Conservation (phyloP, 2,888 invertebrate genomes). For the Monoplex corrugatus region DNA sequence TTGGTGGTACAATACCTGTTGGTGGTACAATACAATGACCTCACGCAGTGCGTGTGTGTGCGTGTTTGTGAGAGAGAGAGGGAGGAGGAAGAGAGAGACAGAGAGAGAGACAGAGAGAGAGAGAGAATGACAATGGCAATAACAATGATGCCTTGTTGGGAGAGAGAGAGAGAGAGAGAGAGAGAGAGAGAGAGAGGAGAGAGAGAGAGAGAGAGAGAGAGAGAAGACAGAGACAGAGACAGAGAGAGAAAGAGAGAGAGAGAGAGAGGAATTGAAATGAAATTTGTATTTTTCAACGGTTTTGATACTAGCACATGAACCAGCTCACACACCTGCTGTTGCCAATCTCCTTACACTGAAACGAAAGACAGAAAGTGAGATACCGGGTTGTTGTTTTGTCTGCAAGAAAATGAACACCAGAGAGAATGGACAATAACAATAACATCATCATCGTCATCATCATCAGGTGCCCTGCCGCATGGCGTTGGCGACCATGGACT, state of each 20-base stretch:
- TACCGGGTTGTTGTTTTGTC: no score
- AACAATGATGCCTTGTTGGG: no score
- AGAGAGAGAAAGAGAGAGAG: background rate
- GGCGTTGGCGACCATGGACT: no score
- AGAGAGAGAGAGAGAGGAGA: background rate
- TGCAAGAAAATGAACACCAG: no score
- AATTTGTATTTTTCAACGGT: background rate
- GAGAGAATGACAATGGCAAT: background rate
- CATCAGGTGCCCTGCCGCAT: no score
- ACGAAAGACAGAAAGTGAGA: no score
- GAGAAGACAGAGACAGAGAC: background rate
- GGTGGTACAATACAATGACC: no score
- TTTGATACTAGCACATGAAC: background rate
- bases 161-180: conserved; percentile 3
- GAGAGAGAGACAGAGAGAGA: conserved; percentile 21
- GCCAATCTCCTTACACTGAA: background rate
- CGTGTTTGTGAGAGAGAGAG: background rate
- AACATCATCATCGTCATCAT: no score
- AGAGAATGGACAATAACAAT: no score
- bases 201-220: background rate
- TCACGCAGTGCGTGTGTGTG: no score
- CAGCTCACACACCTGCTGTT: no score
- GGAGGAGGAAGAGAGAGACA: background rate
- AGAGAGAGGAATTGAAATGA: background rate
- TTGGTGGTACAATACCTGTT: no score